Conservation (phyloP, 2,797 vertebrate genomes). For the Semaprochilodus insignis region DNA sequence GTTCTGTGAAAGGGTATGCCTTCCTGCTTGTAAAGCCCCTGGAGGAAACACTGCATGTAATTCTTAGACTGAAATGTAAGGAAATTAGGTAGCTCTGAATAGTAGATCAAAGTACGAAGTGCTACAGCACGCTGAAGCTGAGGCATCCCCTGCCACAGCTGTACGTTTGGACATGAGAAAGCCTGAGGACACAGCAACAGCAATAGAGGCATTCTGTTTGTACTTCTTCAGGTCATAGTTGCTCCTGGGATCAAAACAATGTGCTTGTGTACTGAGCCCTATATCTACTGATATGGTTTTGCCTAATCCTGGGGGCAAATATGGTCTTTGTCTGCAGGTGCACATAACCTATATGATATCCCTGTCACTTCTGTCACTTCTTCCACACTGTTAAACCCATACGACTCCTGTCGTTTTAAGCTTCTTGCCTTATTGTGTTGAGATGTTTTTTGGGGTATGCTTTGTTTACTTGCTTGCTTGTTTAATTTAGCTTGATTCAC, state of each 20-base stretch:
- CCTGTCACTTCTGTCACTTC: conserved; percentile 24
- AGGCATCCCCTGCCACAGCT: neutral
- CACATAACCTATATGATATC: conserved; percentile 9
- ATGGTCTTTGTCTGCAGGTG: neutral
- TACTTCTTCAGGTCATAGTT: conserved; percentile 16
- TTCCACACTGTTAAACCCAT: conserved; percentile 27
- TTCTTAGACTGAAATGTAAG: neutral
- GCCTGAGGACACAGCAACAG: neutral
- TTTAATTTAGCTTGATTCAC: neutral
- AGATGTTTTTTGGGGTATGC: neutral
- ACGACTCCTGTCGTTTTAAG: conserved; percentile 12
- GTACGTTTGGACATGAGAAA: neutral
- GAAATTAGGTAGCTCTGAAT: neutral
- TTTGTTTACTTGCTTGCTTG: conserved; percentile 3
- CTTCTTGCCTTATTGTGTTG: neutral
- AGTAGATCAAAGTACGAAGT: neutral
- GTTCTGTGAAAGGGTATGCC: too few species aligned
- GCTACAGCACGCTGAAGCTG: neutral
- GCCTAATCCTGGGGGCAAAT: conserved; percentile 17
- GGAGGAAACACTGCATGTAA: neutral
- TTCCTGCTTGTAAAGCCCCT: neutral
- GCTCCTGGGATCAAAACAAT: neutral
- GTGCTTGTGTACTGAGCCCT: conserved; percentile 15
- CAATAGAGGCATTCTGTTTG: neutral
- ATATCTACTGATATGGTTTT: conserved; percentile 12